Conservation (phyloP, 2,113 vertebrate species). For the Macquaria australasica region DNA sequence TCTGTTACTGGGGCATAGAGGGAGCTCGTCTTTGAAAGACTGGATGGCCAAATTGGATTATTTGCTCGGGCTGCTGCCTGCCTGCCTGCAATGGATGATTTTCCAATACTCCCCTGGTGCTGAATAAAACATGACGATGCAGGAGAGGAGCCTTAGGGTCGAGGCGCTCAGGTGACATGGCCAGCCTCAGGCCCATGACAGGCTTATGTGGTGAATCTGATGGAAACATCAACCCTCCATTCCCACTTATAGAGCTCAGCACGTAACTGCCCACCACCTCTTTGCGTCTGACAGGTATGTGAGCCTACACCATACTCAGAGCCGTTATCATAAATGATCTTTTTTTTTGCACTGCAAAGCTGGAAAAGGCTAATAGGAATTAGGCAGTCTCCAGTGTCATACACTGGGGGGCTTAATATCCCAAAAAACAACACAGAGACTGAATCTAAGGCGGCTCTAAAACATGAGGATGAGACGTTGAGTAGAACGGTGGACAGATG, state of each 20-base stretch:
- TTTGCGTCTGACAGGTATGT: neutral
- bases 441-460: conserved; percentile 1
- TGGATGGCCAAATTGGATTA: conserved; percentile 46
- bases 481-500: conserved; percentile 48
- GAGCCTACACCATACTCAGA: neutral
- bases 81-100: conserved; percentile 69
- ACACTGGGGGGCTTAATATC: neutral
- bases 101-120: conserved; percentile 84
- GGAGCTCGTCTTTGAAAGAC: conserved; percentile 70
- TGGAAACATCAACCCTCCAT: conserved; percentile 73
- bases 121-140: conserved; percentile 90
- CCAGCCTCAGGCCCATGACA: conserved; percentile 67
- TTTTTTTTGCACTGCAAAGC: neutral
- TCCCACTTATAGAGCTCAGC: conserved; percentile 1
- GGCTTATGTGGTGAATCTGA: conserved; percentile 71
- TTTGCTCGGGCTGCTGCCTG: conserved; percentile 74
- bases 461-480: conserved; percentile 17
- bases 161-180: conserved; percentile 83
- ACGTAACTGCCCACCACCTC: neutral
- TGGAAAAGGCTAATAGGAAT: neutral
- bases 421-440: neutral
- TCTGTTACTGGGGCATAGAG: conserved; percentile 40
- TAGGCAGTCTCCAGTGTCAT: neutral
- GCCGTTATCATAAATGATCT: neutral
- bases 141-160: conserved; percentile 77